Conservation (phyloP, 2,113 vertebrate genomes). For the Perca schrenkii region DNA sequence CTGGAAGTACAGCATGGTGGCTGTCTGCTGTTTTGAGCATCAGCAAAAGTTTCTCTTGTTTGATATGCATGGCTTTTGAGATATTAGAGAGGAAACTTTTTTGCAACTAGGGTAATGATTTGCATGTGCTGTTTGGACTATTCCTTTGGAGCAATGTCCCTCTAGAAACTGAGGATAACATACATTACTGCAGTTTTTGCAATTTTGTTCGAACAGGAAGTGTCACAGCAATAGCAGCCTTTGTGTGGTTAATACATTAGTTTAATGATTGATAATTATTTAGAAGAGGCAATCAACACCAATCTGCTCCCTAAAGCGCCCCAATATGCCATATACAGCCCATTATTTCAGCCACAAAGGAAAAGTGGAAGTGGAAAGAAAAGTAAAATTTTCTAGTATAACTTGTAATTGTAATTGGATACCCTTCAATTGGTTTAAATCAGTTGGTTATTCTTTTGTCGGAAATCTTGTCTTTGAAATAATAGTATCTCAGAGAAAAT, state of each 20-base stretch:
- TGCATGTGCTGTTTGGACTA: conserved; percentile 31
- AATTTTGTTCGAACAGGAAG: conserved; percentile 1
- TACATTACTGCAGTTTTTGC: conserved; percentile 24
- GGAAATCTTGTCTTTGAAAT: no score
- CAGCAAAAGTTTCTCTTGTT: conserved; percentile 32
- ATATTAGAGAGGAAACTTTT: conserved; percentile 18
- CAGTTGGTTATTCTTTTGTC: neutral
- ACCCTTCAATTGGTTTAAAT: neutral
- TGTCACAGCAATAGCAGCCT: conserved; percentile 4
- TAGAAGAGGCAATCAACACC: conserved; percentile 29
- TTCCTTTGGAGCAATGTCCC: conserved; percentile 9
- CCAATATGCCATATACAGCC: conserved; percentile 2
- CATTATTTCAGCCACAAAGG: conserved; percentile 26
- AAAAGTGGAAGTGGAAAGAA: no score
- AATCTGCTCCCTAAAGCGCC: conserved; percentile 6
- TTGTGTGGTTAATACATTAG: conserved; percentile 7
- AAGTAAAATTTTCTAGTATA: no score
- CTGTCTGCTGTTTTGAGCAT: conserved; percentile 15
- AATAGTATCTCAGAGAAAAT: no score
- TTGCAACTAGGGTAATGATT: conserved; percentile 31
- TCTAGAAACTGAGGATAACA: conserved; percentile 25
- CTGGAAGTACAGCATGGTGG: conserved; percentile 16
- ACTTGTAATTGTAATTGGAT: neutral
- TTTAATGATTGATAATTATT: conserved; percentile 33
- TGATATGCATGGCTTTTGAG: conserved; percentile 27